phyloP scores from a whole-genome alignment of 2,888 invertebrate genomes.

The Ectropis crepuscularia region DNA sequence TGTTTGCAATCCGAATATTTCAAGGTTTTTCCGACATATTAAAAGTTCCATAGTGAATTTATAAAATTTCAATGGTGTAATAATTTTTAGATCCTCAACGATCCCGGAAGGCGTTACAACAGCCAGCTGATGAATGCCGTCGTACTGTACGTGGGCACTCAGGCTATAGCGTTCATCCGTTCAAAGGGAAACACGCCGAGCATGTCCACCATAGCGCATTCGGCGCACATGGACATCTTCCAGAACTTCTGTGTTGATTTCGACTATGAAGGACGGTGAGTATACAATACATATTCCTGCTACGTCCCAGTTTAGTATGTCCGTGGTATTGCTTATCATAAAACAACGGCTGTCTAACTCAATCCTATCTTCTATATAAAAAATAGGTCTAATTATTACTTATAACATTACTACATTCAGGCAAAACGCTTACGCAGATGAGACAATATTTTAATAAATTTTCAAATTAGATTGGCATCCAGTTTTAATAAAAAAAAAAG shows the following conservation, averaged over 20 bases:
- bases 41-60: neutral
- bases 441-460: too few species aligned
- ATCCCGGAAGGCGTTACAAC: slow-evolving; percentile 97
- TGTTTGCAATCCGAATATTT: too few species aligned
- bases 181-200: slow-evolving; percentile 96
- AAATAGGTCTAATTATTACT: too few species aligned
- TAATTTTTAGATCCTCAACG: slow-evolving; percentile 86
- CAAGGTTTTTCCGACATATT: too few species aligned
- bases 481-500: too few species aligned
- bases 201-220: slow-evolving; percentile 99
- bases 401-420: too few species aligned
- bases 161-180: slow-evolving; percentile 96
- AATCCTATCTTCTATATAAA: too few species aligned
- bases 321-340: too few species aligned
- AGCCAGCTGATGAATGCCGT: slow-evolving; percentile 98
- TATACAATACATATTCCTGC: slow-evolving; percentile 2
- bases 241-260: slow-evolving; percentile 99
- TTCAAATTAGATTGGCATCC: too few species aligned
- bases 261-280: slow-evolving; percentile 95
- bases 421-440: too few species aligned
- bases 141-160: slow-evolving; percentile 98
- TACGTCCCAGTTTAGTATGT: too few species aligned
- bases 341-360: too few species aligned
- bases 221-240: slow-evolving; percentile 99
- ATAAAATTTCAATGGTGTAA: neutral